phyloP scores from a whole-genome alignment of 2,888 invertebrate species.

The Junonia oenone region DNA sequence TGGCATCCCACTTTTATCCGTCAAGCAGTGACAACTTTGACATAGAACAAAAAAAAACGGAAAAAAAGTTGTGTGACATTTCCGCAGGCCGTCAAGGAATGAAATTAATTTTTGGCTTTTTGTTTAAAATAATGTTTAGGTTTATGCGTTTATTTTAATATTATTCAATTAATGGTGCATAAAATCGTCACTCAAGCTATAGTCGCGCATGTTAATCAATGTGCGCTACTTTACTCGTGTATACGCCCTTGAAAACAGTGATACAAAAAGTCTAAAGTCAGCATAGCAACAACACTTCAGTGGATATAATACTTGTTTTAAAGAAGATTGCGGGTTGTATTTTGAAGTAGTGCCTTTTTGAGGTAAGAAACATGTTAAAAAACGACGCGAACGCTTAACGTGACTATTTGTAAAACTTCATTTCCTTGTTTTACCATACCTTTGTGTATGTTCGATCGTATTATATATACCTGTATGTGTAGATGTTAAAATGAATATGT shows the following conservation, averaged over 20 bases:
- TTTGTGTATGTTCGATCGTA: conserved; percentile 27
- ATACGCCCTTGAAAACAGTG: conserved; percentile 72
- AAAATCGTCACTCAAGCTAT: conserved; percentile 1
- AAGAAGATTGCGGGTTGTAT: conserved; percentile 43
- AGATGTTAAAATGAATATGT: conserved; percentile 14
- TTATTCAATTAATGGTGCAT: conserved; percentile 17
- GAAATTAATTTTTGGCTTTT: conserved; percentile 51
- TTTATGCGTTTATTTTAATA: conserved; percentile 34
- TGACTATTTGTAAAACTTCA: neutral
- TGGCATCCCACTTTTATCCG: no score
- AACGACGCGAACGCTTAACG: conserved; percentile 12
- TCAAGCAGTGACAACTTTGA: conserved; percentile 15
- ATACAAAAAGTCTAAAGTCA: conserved; percentile 67
- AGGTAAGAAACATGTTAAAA: conserved; percentile 44
- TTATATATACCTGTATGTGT: conserved; percentile 21
- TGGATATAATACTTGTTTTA: conserved; percentile 52
- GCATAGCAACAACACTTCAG: conserved; percentile 74
- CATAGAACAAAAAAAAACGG: conserved; percentile 29
- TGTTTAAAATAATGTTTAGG: conserved; percentile 41
- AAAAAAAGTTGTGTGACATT: conserved; percentile 44
- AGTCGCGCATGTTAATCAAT: conserved; percentile 12
- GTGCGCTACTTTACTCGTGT: conserved; percentile 43
- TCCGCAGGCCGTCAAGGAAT: conserved; percentile 40
- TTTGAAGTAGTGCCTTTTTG: conserved; percentile 53
- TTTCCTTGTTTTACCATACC: conserved; percentile 18